phyloP scores from a whole-genome alignment of 2,888 invertebrate species.

The Tipula vernalis region DNA sequence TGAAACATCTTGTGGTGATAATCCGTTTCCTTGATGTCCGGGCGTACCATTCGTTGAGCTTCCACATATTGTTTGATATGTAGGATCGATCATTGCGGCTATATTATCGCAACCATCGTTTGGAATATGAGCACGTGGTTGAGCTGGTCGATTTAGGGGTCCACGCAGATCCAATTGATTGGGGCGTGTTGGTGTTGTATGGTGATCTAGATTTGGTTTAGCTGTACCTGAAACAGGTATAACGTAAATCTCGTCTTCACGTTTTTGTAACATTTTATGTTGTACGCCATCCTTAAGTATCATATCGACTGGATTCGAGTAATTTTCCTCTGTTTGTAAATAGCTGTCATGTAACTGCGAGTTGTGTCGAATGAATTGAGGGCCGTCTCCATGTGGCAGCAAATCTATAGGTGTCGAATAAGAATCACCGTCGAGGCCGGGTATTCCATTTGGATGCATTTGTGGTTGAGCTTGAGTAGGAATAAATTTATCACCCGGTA shows the following conservation, averaged over 20 bases:
- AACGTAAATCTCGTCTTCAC: constrained; percentile 33
- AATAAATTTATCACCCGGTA: constrained; percentile 19
- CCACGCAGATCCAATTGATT: constrained; percentile 16
- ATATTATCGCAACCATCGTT: constrained; percentile 37
- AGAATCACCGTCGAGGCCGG: constrained; percentile 14
- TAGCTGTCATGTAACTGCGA: background rate
- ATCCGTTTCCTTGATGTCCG: constrained; percentile 18
- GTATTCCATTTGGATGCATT: background rate
- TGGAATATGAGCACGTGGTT: constrained; percentile 12
- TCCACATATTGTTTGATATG: constrained; percentile 33
- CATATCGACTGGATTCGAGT: constrained; percentile 43
- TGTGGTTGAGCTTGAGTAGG: constrained; percentile 33
- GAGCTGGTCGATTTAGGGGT: constrained; percentile 14
- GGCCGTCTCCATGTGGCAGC: constrained; percentile 9
- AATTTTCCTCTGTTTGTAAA: constrained; percentile 27
- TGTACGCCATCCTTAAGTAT: constrained; percentile 12
- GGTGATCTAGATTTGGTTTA: background rate
- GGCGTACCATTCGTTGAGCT: constrained; percentile 25
- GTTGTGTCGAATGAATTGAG: constrained; percentile 17
- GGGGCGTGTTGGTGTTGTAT: constrained; percentile 13
- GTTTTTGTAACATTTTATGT: constrained; percentile 13
- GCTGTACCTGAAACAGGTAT: constrained; percentile 28
- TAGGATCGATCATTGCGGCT: constrained; percentile 54
- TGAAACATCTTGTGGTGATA: constrained; percentile 16
- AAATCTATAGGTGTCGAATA: constrained; percentile 18